These are phyloP conservation scores for Prunella himalayana DNA, from an alignment of 2,113 vertebrate species.

Conservation along the genomic window DNA sequence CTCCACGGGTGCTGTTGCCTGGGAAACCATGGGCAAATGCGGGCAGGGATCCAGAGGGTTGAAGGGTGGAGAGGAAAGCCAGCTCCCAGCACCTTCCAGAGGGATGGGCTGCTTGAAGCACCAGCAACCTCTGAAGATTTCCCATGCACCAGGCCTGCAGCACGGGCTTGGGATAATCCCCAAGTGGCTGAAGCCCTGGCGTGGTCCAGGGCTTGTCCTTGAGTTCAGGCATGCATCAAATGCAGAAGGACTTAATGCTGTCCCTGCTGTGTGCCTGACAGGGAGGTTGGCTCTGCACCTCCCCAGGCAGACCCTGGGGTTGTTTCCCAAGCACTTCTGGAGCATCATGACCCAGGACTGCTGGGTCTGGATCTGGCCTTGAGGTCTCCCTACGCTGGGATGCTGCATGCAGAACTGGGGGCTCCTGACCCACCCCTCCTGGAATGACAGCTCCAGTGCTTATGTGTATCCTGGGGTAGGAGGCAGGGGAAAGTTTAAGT, in stretches of 20 bases:
- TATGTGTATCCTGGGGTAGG: fast-evolving
- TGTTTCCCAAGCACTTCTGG: neutral
- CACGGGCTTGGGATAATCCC: neutral
- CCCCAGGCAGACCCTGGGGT: neutral
- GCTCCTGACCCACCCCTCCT: neutral
- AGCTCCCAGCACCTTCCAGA: neutral
- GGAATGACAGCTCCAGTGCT: neutral
- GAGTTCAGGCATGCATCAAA: neutral
- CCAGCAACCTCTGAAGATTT: neutral
- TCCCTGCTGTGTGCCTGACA: neutral
- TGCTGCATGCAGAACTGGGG: fast-evolving
- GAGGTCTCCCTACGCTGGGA: fast-evolving
- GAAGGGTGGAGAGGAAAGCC: slow-evolving; percentile 22
- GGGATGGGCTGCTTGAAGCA: neutral
- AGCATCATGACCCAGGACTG: neutral
- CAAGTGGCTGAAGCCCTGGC: fast-evolving
- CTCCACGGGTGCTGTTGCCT: slow-evolving; percentile 10
- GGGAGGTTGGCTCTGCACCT: neutral
- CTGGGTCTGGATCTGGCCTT: neutral
- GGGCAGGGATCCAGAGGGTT: slow-evolving; percentile 24
- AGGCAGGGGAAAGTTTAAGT: neutral
- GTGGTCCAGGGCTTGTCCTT: neutral
- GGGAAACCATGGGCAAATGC: neutral
- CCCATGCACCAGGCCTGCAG: fast-evolving
- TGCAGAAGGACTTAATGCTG: neutral